Evolutionary conservation across 1,140 invertebrate genomes (phyloP).

Genomic region (Manduca sexta): DNA sequence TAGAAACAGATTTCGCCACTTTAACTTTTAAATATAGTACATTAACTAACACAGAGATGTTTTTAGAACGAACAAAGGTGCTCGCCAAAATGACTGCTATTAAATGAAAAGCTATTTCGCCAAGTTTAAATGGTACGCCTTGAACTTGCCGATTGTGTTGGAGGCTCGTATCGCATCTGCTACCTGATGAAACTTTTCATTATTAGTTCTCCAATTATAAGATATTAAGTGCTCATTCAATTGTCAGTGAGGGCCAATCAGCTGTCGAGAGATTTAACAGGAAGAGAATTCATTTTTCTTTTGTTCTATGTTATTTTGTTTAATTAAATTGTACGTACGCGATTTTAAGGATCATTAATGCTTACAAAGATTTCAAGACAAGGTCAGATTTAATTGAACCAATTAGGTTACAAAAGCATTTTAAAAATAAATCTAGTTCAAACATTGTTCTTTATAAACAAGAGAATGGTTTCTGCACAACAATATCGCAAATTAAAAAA

Average conservation of each 20-base stretch:
- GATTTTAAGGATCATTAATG: too few relatives aligned
- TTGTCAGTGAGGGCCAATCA: neutral
- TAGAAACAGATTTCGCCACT: neutral
- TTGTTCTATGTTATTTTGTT: too few relatives aligned
- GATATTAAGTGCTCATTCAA: constrained; percentile 21
- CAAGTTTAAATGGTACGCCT: constrained; percentile 47
- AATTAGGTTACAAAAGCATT: too few relatives aligned
- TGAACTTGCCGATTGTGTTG: constrained; percentile 54
- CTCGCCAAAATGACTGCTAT: constrained; percentile 56
- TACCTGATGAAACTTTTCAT: constrained; percentile 29
- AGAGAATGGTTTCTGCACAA: neutral
- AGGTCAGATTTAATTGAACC: too few relatives aligned
- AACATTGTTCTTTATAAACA: too few relatives aligned
- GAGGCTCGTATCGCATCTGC: constrained; percentile 30
- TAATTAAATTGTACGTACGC: too few relatives aligned
- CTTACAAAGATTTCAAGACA: too few relatives aligned
- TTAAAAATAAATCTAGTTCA: too few relatives aligned
- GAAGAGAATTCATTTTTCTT: too few relatives aligned
- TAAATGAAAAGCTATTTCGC: constrained; percentile 57
- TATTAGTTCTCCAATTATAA: constrained; percentile 32
- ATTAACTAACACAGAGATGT: constrained; percentile 25
- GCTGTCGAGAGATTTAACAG: too few relatives aligned
- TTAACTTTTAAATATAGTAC: neutral
- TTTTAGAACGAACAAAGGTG: constrained; percentile 39
- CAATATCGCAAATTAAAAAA: neutral